These are phyloP conservation scores for Subacronicta megacephala DNA, from an alignment of 2,888 invertebrate genomes.

Conservation along the genomic window DNA sequence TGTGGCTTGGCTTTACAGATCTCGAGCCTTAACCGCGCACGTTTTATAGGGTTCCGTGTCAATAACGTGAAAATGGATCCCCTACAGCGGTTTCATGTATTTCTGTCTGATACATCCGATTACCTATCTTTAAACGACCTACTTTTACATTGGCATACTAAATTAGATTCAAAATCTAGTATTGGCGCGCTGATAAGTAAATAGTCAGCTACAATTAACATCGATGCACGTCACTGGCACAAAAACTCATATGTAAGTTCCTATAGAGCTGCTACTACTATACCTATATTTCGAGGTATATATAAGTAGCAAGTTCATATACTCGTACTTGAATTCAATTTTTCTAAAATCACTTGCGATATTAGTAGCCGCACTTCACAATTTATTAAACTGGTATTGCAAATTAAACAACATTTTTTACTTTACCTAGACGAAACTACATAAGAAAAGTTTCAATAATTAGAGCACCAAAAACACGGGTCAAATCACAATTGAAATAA, in stretches of 20 bases:
- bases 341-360: too few species aligned
- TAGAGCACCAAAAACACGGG: neutral
- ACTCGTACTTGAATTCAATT: too few species aligned
- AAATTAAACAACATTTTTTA: too few species aligned
- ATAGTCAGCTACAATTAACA: conserved; percentile 4
- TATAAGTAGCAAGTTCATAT: too few species aligned
- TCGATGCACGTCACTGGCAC: neutral
- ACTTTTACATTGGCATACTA: conserved; percentile 11
- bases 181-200: neutral
- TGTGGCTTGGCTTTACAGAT: conserved; percentile 50
- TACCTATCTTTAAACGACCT: conserved; percentile 39
- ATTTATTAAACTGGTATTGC: too few species aligned
- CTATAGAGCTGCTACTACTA: too few species aligned
- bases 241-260: neutral
- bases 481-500: neutral
- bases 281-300: too few species aligned
- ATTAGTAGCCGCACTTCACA: too few species aligned
- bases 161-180: conserved; percentile 8
- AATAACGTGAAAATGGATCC: conserved; percentile 52
- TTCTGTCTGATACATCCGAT: conserved; percentile 40
- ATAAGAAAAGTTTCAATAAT: neutral
- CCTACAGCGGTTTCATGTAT: conserved; percentile 44
- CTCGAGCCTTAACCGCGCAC: conserved; percentile 49
- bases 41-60: conserved; percentile 53
- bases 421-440: too few species aligned